Evolutionary conservation across 2,113 vertebrate species (phyloP).

Genomic region (Xyliphius kryptos): DNA sequence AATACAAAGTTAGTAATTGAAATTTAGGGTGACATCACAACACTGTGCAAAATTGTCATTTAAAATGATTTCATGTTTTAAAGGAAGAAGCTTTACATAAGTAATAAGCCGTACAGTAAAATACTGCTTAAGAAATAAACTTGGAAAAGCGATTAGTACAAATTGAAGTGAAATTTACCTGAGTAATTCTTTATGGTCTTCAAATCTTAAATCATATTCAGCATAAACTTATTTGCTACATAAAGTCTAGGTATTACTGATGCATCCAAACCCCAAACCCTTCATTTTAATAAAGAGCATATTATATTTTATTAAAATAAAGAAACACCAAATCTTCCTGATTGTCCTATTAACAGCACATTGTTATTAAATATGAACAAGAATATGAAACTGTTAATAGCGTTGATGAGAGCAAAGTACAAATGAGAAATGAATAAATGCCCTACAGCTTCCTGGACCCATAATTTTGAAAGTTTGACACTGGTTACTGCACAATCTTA

Average conservation of each 20-base stretch:
- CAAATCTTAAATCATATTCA: background rate
- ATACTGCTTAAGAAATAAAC: conserved; percentile 7
- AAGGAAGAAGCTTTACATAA: background rate
- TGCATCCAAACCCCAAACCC: too few species aligned
- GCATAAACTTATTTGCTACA: conserved; percentile 7
- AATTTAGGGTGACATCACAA: background rate
- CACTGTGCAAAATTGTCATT: conserved; percentile 5
- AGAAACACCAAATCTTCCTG: conserved; percentile 13
- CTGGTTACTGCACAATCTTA: too few species aligned
- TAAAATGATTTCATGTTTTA: background rate
- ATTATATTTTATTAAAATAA: background rate
- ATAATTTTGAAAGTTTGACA: too few species aligned
- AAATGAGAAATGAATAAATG: background rate
- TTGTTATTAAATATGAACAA: conserved; percentile 5
- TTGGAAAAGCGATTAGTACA: conserved; percentile 8
- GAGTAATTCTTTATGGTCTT: conserved; percentile 18
- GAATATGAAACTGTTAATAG: background rate
- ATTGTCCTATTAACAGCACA: conserved; percentile 29
- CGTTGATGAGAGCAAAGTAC: background rate
- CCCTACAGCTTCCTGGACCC: too few species aligned
- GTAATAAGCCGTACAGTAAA: conserved; percentile 2
- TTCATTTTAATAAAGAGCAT: background rate
- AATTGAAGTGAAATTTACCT: conserved; percentile 28
- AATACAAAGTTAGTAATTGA: background rate
- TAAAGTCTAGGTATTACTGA: conserved; percentile 1